Percentiles rank a stretch among this genome's conserved stretches.
Conservation (phyloP, 2,797 vertebrate genomes). For the Microctenopoma steveboyesi region DNA sequence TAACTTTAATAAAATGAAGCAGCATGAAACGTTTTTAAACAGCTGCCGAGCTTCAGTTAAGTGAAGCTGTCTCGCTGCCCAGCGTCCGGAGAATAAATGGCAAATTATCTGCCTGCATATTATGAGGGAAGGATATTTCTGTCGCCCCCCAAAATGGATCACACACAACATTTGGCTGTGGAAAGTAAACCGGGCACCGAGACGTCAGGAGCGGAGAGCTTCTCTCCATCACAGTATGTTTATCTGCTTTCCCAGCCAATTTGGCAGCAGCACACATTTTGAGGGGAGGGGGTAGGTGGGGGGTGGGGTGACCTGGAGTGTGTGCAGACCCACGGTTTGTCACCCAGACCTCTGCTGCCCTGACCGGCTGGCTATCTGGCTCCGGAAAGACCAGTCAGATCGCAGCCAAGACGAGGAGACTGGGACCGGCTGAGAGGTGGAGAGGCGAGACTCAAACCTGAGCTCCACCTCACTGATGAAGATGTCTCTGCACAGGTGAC, state of each 20-base stretch:
- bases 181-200: conserved; percentile 36
- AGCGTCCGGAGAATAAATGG: conserved; percentile 39
- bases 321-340: conserved; percentile 65
- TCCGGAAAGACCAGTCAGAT: conserved; percentile 15
- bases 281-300: no score
- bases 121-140: conserved; percentile 30
- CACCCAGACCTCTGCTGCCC: conserved; percentile 73
- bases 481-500: no score
- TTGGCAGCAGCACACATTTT: conserved; percentile 43
- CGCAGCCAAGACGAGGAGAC: conserved; percentile 41
- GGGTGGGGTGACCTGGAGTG: conserved; percentile 23
- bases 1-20: no score
- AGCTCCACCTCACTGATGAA: no score
- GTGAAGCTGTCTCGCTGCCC: conserved; percentile 18
- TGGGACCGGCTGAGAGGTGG: background rate
- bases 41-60: no score
- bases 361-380: conserved; percentile 49
- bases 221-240: conserved; percentile 52
- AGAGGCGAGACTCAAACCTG: background rate
- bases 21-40: no score
- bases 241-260: conserved; percentile 66
- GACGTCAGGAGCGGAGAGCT: conserved; percentile 45
- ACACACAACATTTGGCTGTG: conserved; percentile 49
- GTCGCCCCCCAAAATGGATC: conserved; percentile 6
- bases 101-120: conserved; percentile 22